A percentile compares a stretch with the other conserved stretches of the same genome.
These are phyloP conservation scores for Aphis gossypii DNA, from an alignment of 1,140 invertebrate genomes.

Conservation along the genomic window DNA sequence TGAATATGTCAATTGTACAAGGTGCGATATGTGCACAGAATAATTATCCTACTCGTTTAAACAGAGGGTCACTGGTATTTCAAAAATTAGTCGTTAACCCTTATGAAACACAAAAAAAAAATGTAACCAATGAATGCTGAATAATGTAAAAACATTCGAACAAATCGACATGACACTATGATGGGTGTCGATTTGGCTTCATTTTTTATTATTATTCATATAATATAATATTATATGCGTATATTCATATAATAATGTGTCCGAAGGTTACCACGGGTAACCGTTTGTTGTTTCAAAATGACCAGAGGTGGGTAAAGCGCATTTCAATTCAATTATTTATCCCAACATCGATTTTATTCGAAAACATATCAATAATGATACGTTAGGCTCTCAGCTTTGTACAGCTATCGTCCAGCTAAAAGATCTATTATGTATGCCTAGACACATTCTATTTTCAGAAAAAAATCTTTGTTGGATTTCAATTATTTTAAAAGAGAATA, in stretches of 20 bases:
- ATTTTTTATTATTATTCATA: constrained; percentile 4
- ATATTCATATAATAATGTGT: neutral
- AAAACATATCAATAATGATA: neutral
- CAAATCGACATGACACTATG: neutral
- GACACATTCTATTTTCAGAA: neutral
- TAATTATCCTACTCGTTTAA: neutral
- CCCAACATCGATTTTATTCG: constrained; percentile 6
- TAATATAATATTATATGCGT: neutral
- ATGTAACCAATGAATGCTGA: neutral
- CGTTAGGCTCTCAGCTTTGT: neutral
- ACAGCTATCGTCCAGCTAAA: too few species aligned
- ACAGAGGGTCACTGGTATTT: neutral
- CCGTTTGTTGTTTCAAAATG: constrained; percentile 31
- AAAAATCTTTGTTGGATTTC: neutral
- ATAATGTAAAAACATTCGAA: constrained; percentile 4
- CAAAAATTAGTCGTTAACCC: neutral
- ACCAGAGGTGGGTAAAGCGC: neutral
- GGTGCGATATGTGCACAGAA: neutral
- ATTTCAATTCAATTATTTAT: constrained; percentile 42
- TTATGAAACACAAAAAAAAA: neutral
- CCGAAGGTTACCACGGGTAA: neutral
- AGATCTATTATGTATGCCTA: constrained; percentile 19
- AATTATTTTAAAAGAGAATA: neutral
- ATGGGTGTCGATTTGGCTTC: constrained; percentile 19
- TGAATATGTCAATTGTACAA: neutral